These are phyloP conservation scores for Drosophila nasuta DNA, from an alignment of 1,140 invertebrate species.

Conservation along the genomic window DNA sequence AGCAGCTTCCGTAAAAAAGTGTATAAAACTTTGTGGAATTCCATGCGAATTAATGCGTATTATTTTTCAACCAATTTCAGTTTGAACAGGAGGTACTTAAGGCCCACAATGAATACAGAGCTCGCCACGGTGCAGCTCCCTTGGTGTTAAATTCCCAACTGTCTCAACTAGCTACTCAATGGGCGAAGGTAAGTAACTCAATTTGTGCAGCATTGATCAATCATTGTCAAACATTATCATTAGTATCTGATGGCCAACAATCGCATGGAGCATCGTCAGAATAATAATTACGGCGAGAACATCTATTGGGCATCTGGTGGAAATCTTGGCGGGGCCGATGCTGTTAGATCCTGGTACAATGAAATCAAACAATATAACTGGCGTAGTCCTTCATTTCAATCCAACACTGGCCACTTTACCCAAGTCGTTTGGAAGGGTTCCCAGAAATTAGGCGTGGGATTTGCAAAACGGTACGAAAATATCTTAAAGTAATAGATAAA, in stretches of 20 bases:
- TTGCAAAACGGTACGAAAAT: constrained; percentile 86
- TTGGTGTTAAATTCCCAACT: constrained; percentile 37
- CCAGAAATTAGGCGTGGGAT: constrained; percentile 90
- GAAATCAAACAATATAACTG: constrained; percentile 87
- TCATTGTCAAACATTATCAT: neutral
- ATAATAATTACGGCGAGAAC: constrained; percentile 93
- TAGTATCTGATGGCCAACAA: constrained; percentile 60
- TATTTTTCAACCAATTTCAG: constrained; percentile 27
- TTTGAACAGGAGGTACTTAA: constrained; percentile 61
- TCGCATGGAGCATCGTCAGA: constrained; percentile 88
- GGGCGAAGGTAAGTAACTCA: constrained; percentile 52
- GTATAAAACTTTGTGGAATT: neutral
- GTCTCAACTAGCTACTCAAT: constrained; percentile 47
- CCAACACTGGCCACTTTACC: constrained; percentile 89
- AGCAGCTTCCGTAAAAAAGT: constrained; percentile 4
- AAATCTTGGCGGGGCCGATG: constrained; percentile 86
- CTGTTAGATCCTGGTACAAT: constrained; percentile 88
- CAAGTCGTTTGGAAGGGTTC: constrained; percentile 91
- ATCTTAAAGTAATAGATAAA: neutral
- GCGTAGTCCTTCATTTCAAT: constrained; percentile 87
- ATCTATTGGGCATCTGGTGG: constrained; percentile 90
- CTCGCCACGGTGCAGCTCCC: constrained; percentile 44
- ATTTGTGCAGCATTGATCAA: neutral
- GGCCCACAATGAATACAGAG: constrained; percentile 60
- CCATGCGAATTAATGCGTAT: neutral